Percentiles rank a stretch among this genome's conserved stretches.
phyloP scores from a whole-genome alignment of 2,888 invertebrate genomes.

The Chorisops tibialis region DNA sequence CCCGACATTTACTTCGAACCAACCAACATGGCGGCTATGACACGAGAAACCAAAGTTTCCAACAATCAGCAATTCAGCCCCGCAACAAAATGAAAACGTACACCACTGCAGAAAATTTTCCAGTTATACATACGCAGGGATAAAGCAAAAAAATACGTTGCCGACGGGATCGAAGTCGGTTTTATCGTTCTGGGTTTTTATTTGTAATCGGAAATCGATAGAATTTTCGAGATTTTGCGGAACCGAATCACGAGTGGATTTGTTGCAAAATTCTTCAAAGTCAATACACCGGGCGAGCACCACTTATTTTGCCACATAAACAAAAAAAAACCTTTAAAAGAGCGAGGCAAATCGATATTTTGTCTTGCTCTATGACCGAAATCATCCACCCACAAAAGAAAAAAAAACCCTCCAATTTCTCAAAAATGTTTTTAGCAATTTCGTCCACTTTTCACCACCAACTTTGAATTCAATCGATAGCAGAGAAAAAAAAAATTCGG shows the following conservation, averaged over 20 bases:
- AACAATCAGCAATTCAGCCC: neutral
- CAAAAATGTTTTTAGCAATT: neutral
- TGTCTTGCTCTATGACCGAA: constrained; percentile 2
- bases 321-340: constrained; percentile 6
- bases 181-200: too few relatives aligned
- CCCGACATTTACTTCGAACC: constrained; percentile 13
- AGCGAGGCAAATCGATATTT: neutral
- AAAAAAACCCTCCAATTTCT: neutral
- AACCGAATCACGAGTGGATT: too few relatives aligned
- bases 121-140: too few relatives aligned
- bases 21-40: constrained; percentile 25
- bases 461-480: neutral
- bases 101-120: too few relatives aligned
- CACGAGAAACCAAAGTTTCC: constrained; percentile 12
- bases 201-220: too few relatives aligned
- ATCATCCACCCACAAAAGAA: constrained; percentile 15
- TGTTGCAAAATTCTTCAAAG: too few relatives aligned
- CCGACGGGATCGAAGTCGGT: too few relatives aligned
- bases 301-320: constrained; percentile 22
- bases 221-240: too few relatives aligned
- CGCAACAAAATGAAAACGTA: too few relatives aligned
- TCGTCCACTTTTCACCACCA: neutral
- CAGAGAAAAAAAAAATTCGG: neutral
- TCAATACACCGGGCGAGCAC: neutral
- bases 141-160: too few relatives aligned